Conservation (phyloP, 2,797 vertebrate genomes). For the Chiloscyllium punctatum region DNA sequence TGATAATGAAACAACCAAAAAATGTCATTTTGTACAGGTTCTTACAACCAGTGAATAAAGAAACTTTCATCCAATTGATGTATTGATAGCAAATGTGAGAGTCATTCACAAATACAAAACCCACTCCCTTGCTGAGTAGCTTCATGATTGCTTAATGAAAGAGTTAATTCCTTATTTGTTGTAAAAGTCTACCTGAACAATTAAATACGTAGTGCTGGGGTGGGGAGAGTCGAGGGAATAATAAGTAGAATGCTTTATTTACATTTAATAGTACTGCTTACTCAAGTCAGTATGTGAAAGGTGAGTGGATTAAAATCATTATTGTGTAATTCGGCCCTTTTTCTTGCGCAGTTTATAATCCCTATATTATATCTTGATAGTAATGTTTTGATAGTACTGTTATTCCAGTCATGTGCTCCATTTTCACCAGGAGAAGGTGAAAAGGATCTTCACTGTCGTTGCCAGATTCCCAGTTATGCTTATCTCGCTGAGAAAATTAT, state of each 20-base stretch:
- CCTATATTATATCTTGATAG: background rate
- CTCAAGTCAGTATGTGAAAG: too few species aligned
- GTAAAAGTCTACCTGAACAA: background rate
- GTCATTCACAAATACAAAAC: background rate
- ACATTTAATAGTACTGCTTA: background rate
- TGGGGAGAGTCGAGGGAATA: background rate
- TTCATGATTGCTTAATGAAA: background rate
- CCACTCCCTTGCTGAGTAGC: background rate
- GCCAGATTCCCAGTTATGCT: background rate
- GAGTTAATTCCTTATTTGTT: background rate
- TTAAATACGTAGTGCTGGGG: background rate
- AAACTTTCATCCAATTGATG: background rate
- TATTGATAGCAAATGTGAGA: background rate
- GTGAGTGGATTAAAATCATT: background rate
- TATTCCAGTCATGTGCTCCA: slow-evolving; percentile 6
- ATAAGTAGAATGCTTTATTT: background rate
- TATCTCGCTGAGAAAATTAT: slow-evolving; percentile 32
- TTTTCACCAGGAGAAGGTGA: background rate
- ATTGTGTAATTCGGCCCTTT: background rate
- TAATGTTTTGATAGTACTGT: background rate
- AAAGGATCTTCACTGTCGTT: background rate
- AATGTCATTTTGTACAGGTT: background rate
- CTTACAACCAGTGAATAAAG: background rate
- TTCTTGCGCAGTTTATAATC: background rate
- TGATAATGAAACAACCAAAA: background rate